phyloP scores from a whole-genome alignment of 2,797 vertebrate species.

The Sylvia borin region DNA sequence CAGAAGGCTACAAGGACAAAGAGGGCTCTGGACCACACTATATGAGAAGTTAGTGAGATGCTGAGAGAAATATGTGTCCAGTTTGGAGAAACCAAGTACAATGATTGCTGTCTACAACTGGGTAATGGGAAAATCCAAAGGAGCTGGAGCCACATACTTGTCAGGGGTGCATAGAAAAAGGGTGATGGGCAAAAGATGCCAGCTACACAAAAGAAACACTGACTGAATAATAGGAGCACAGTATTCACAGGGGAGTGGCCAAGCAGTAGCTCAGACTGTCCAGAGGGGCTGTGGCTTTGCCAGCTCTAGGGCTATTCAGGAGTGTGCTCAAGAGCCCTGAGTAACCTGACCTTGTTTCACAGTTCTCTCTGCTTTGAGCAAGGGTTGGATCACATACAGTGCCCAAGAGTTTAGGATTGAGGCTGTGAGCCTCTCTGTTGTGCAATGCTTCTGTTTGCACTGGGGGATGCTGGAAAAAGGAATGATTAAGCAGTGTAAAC shows the following conservation, averaged over 20 bases:
- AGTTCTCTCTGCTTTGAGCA: background rate
- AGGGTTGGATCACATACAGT: background rate
- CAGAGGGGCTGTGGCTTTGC: background rate
- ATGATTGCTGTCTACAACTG: background rate
- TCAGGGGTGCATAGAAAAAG: background rate
- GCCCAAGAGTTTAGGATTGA: background rate
- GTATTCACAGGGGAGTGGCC: background rate
- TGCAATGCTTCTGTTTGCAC: background rate
- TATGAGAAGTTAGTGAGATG: background rate
- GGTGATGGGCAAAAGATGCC: background rate
- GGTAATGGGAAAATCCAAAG: background rate
- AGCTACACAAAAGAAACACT: background rate
- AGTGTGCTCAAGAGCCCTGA: background rate
- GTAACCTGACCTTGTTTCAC: background rate
- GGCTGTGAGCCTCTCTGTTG: background rate
- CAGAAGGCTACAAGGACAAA: background rate
- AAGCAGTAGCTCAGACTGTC: background rate
- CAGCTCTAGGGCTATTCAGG: background rate
- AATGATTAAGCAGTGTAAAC: background rate
- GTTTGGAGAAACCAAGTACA: background rate
- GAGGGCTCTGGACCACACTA: background rate
- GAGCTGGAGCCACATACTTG: background rate
- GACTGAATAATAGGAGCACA: background rate
- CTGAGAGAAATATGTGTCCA: background rate
- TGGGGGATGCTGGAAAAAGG: background rate